phyloP scores from a whole-genome alignment of 2,797 vertebrate genomes.

The Crax fasciolata region DNA sequence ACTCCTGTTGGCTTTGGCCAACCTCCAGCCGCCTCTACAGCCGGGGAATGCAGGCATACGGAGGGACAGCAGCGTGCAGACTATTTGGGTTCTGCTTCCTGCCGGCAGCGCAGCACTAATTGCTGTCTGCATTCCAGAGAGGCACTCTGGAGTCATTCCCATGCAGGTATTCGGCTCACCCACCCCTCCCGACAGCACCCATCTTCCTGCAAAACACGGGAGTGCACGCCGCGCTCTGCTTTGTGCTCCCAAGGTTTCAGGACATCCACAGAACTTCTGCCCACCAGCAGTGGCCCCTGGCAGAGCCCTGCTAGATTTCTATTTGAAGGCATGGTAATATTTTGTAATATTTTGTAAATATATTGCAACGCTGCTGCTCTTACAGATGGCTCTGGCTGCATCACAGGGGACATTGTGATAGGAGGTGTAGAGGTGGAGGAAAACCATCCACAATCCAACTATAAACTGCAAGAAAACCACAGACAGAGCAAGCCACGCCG shows the following conservation, averaged over 20 bases:
- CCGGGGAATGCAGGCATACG: accelerated
- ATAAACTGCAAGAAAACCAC: no score
- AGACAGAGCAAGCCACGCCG: background rate
- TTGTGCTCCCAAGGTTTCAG: background rate
- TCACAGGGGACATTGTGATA: no score
- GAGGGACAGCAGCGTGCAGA: background rate
- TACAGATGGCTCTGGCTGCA: no score
- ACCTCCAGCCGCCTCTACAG: background rate
- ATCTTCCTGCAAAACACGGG: background rate
- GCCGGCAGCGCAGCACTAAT: background rate
- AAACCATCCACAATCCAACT: no score
- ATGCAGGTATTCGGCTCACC: background rate
- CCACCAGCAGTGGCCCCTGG: background rate
- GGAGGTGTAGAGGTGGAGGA: no score
- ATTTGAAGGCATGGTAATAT: background rate
- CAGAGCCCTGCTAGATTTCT: background rate
- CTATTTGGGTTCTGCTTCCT: background rate
- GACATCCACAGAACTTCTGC: no score
- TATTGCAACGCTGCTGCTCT: background rate
- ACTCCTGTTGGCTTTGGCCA: background rate
- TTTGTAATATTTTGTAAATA: accelerated
- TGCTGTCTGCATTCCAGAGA: background rate
- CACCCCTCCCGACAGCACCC: background rate
- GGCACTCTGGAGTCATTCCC: background rate
- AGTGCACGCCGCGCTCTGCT: background rate